Conservation (phyloP, 2,797 vertebrate species). For the Chloroceryle inda region DNA sequence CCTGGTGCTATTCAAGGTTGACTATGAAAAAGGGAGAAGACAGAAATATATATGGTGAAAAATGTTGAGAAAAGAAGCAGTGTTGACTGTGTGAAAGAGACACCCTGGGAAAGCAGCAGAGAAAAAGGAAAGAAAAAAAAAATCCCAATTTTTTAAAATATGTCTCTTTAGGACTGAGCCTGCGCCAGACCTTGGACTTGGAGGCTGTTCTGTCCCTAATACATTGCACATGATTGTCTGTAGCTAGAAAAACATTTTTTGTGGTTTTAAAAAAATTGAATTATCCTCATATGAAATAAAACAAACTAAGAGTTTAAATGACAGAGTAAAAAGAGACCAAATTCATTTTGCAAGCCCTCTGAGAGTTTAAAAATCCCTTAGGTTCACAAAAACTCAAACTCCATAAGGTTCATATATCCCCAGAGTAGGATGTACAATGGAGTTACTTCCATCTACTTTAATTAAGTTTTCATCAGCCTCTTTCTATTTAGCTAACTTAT, state of each 20-base stretch:
- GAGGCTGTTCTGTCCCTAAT: conserved; percentile 61
- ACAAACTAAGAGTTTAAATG: conserved; percentile 50
- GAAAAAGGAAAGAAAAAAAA: background rate
- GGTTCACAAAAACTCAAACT: conserved; percentile 35
- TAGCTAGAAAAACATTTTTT: conserved; percentile 65
- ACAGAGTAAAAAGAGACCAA: conserved; percentile 47
- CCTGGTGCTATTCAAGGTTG: background rate
- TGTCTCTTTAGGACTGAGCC: conserved; percentile 41
- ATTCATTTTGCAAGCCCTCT: conserved; percentile 42
- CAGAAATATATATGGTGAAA: background rate
- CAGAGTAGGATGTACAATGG: background rate
- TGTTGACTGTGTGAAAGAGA: background rate
- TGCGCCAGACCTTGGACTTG: conserved; percentile 61
- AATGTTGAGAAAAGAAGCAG: background rate
- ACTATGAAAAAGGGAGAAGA: background rate
- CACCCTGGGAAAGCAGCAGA: background rate
- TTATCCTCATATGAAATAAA: conserved; percentile 61
- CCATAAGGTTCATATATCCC: background rate
- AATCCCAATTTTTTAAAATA: background rate
- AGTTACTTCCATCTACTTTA: conserved; percentile 18
- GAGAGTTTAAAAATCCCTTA: conserved; percentile 55
- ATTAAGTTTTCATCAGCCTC: conserved; percentile 24
- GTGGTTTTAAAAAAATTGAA: conserved; percentile 48
- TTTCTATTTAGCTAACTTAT: background rate
- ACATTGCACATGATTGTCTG: conserved; percentile 67